phyloP scores from a whole-genome alignment of 2,888 invertebrate genomes.

The Malthinus flaveolus region DNA sequence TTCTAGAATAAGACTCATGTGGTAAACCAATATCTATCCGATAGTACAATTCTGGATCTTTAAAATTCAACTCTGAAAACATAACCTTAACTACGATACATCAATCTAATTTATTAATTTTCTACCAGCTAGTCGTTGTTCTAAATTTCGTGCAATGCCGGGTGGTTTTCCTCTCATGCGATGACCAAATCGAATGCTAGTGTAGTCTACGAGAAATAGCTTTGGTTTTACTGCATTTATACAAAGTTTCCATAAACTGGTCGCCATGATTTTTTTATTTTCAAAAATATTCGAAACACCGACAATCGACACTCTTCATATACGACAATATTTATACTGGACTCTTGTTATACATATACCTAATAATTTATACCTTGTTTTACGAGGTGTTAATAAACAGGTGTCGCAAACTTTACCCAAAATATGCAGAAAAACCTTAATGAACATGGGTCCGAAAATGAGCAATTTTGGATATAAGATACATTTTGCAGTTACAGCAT shows the following conservation, averaged over 20 bases:
- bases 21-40: constrained; percentile 70
- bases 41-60: constrained; percentile 60
- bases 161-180: constrained; percentile 73
- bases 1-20: constrained; percentile 47
- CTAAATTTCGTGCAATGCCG: constrained; percentile 66
- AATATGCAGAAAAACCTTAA: too few species aligned
- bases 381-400: too few species aligned
- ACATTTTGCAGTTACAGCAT: too few species aligned
- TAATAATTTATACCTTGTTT: too few species aligned
- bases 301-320: too few species aligned
- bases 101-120: constrained; percentile 36
- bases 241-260: constrained; percentile 1
- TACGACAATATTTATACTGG: too few species aligned
- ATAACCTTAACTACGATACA: too few species aligned
- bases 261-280: not conserved
- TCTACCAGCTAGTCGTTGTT: constrained; percentile 67
- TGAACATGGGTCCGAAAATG: too few species aligned
- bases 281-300: not conserved
- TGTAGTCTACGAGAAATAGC: constrained; percentile 29
- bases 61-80: constrained; percentile 52
- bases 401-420: too few species aligned
- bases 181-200: constrained; percentile 58
- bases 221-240: constrained; percentile 33
- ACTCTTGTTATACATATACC: too few species aligned
- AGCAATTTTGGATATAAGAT: too few species aligned